Base-by-base conservation (phyloP, 2,888 invertebrate genomes). In the Eupithecia centaureata region DNA sequence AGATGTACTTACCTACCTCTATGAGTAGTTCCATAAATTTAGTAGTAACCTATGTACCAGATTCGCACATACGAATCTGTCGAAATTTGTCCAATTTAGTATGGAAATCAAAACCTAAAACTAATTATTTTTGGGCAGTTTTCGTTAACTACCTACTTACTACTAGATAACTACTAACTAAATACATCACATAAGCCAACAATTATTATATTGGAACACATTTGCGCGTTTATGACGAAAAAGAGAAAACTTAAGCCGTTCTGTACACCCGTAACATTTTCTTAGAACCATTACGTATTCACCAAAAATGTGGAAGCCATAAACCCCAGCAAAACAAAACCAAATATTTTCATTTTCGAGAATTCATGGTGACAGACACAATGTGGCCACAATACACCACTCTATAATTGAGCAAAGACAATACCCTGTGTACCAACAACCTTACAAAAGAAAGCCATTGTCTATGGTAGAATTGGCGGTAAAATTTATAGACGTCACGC, bases 371-470 rank as follows among this genome's bases (percentile, higher is more conserved):
- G 75, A 77, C 77, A 78, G 78, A 79, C 76, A 82, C 76, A 74
- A 75, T 77, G 81, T 79, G 82, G 85, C 84, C 84, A 88, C 87
- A 88, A 86, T 82, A 79, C 76, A 76, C 80, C 87, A 89, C 85
- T 86, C 91, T 79, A 85, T 91, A 92, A 92, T 92, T 91, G 92
- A 90, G 90, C 91, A 91, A 91, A 90, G 84, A 88, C 88, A 90
- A 88, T 79, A 78, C 76, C 67, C 82, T 86, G 88, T 86, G 79
- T 85, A 79, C 81, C 86, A 86, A 89, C 84, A 86, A 74, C 70
- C 65, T 76, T 78, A 84, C 79, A 82, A 84, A 75, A 77, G 78
- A 76, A 83, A 82, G 73, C 73, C 80, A 78, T 81, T 79, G 77
- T 81, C 79, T 80, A 72, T 78, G 76, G 70, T 32, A 57, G 54